These are phyloP conservation scores for Fulica atra DNA, from an alignment of 2,113 vertebrate genomes.

Conservation along the genomic window DNA sequence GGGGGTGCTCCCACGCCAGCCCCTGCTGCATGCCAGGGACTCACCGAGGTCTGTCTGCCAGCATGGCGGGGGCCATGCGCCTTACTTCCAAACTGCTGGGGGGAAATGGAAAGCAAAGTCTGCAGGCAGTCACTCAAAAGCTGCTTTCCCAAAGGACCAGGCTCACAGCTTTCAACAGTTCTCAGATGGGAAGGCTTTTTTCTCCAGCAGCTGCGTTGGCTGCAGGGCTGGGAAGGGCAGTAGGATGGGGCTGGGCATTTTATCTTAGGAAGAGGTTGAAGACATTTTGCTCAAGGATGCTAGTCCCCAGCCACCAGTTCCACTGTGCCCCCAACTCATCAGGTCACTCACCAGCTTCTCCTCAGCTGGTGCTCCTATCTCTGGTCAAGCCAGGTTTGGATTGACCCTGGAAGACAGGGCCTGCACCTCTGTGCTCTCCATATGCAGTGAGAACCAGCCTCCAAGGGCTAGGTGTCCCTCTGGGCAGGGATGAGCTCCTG, in stretches of 20 bases:
- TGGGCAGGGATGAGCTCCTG: background rate
- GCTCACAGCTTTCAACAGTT: background rate
- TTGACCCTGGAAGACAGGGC: fast-evolving
- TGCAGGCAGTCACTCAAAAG: background rate
- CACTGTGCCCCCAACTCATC: background rate
- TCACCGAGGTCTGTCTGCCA: fast-evolving
- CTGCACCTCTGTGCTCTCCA: fast-evolving
- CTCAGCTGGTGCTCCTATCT: background rate
- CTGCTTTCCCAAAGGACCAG: background rate
- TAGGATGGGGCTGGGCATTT: background rate
- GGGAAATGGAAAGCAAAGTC: background rate
- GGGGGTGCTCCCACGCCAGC: background rate
- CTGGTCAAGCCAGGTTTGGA: fast-evolving
- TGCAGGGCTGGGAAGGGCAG: background rate
- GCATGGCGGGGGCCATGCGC: fast-evolving
- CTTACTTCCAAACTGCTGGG: background rate
- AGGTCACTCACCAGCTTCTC: background rate
- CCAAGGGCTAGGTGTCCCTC: background rate
- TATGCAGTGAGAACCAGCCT: background rate
- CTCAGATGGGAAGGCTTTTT: background rate
- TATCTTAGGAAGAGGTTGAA: background rate
- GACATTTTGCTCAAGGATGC: background rate
- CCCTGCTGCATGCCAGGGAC: background rate
- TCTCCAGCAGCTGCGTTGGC: background rate
- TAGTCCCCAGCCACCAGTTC: background rate